Conservation (phyloP, 2,113 vertebrate species). For the Psilopsiagon aurifrons region DNA sequence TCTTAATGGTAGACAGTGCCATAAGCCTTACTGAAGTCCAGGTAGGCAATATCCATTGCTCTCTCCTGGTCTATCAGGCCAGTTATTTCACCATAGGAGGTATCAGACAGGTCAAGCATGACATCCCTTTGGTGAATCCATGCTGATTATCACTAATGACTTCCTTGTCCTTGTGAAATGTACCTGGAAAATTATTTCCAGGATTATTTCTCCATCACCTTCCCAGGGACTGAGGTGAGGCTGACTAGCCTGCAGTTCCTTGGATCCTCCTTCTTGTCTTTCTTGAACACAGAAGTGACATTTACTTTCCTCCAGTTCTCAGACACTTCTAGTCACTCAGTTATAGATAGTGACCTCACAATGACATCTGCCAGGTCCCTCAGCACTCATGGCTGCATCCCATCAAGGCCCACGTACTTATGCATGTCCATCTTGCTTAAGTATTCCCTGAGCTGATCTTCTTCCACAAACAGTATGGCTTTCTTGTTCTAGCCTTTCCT, state of each 20-base stretch:
- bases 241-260: not conserved
- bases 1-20: not conserved
- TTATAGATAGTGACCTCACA: not conserved
- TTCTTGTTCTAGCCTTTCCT: not conserved
- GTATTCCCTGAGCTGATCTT: not conserved
- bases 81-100: not conserved
- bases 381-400: not conserved
- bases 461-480: fast-evolving
- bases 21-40: not conserved
- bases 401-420: not conserved
- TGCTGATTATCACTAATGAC: not conserved
- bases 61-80: not conserved
- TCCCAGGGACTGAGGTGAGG: not conserved
- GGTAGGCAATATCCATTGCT: not conserved
- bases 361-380: not conserved
- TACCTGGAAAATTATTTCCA: not conserved
- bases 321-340: not conserved
- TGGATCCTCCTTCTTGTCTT: not conserved
- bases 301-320: not conserved
- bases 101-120: not conserved
- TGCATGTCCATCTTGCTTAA: not conserved
- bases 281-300: not conserved
- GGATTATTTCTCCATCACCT: not conserved
- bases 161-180: not conserved
- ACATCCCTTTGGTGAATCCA: not conserved